phyloP scores from a whole-genome alignment of 2,888 invertebrate species.

The Ennomos fuscantarius region DNA sequence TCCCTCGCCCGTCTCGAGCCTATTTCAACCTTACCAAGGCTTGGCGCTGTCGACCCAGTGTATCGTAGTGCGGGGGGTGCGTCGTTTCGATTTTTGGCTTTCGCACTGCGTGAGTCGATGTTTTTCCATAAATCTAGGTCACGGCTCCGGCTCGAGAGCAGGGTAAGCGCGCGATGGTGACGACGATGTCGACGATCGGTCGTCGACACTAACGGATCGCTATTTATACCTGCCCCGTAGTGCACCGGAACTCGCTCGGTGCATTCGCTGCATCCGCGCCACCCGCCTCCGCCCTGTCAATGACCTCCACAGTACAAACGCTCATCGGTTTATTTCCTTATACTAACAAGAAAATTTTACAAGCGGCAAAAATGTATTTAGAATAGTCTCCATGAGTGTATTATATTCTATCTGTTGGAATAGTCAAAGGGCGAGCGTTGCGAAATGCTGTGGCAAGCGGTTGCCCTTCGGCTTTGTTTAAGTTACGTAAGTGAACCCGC shows the following conservation, averaged over 20 bases:
- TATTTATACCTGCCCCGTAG: constrained; percentile 83
- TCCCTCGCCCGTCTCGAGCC: constrained; percentile 47
- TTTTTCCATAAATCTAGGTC: constrained; percentile 67
- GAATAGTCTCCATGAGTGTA: constrained; percentile 3
- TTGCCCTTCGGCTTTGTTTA: constrained; percentile 78
- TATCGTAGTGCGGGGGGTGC: constrained; percentile 42
- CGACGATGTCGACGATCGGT: constrained; percentile 71
- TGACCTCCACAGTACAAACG: constrained; percentile 67
- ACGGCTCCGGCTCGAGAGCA: constrained; percentile 58
- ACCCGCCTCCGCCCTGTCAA: constrained; percentile 77
- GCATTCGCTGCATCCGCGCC: constrained; percentile 81
- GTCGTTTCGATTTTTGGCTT: constrained; percentile 32
- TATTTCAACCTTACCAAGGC: constrained; percentile 45
- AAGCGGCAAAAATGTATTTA: constrained; percentile 22
- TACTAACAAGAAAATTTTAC: constrained; percentile 31
- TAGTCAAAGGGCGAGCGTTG: constrained; percentile 66
- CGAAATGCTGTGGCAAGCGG: constrained; percentile 73
- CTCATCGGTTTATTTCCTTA: constrained; percentile 43
- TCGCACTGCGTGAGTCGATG: constrained; percentile 47
- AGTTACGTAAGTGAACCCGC: constrained; percentile 74
- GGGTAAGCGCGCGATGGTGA: constrained; percentile 62
- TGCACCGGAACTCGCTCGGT: constrained; percentile 83
- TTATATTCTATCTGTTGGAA: constrained; percentile 41
- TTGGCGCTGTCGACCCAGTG: constrained; percentile 52
- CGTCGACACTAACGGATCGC: constrained; percentile 84